Base-by-base conservation (phyloP, 2,113 vertebrate species). In the Melospiza melodia region DNA sequence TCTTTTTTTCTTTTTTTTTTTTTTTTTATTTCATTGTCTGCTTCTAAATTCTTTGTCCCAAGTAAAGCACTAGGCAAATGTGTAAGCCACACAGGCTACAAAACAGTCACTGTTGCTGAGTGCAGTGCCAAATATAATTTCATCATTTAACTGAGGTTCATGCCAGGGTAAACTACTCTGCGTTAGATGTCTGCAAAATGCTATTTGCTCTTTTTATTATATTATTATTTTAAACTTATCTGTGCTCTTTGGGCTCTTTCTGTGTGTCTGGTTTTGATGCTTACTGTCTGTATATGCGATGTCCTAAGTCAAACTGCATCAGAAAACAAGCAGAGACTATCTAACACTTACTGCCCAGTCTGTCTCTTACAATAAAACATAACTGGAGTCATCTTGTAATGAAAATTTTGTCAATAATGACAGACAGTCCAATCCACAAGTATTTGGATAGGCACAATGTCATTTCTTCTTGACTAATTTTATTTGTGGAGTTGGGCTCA, bases 221-320 rank as follows among this genome's bases (percentile, higher is more conserved):
- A 93, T 95, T 96, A 96, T 96, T 96, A 93, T 91, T 97, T 90
- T 76, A 97, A 96, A 93, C 69, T 84, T 95, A 88, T 96, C 67
- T 80, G 33, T 82, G 39, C 23, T 83, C 59, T 62, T 58, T 80
- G 19, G 5, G 25, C 63, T 96, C 88, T 95, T 92, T 93, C 49
- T 82, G 11, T 62, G 17, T 54, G 44, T 82, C 69, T 92, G 57
- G 7, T 79, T 95, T 76, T 65, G 37, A 83, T 79, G 8, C 71
- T 95, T 87, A 19, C 73, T 93, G 55, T 81, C 74, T 96, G 75
- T 66, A 22, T 31, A 5, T 79, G 15, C 41, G 57, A 61, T 15
- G 48, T 90, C 39, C 78, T 78, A 86, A 62, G 23, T 27, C 4
- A 0, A 94, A 80, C 30, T 59, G 30, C 28, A 28, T 81, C 88